Percentiles rank a stretch among this genome's conserved stretches.
phyloP scores from a whole-genome alignment of 2,113 vertebrate genomes.

The Lichenostomus cassidix region DNA sequence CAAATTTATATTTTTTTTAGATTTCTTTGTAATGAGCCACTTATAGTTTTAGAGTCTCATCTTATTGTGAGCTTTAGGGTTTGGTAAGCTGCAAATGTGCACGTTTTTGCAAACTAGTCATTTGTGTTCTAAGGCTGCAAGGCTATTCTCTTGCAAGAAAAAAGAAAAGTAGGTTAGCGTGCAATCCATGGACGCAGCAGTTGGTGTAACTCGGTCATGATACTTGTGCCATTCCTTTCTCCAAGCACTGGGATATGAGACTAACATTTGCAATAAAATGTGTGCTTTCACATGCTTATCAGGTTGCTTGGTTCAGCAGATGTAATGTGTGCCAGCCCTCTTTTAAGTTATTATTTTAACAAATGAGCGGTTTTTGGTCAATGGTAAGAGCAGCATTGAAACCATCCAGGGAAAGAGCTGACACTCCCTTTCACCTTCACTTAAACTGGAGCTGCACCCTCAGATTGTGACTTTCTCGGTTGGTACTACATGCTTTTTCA shows the following conservation, averaged over 20 bases:
- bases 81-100: conserved; percentile 21
- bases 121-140: not conserved
- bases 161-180: not conserved
- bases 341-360: not conserved
- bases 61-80: conserved; percentile 1
- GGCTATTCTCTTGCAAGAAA: not conserved
- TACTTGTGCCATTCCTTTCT: not conserved
- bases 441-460: not conserved
- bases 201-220: not conserved
- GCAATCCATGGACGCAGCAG: not conserved
- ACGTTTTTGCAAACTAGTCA: not conserved
- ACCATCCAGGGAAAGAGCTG: not conserved
- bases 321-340: not conserved
- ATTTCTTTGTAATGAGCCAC: not conserved
- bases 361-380: not conserved
- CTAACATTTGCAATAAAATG: not conserved
- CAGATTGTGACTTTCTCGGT: not conserved
- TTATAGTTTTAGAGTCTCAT: not conserved
- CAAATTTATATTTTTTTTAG: not conserved
- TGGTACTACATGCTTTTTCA: not conserved
- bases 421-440: not conserved
- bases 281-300: not conserved
- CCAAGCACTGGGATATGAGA: not conserved
- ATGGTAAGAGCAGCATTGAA: not conserved
- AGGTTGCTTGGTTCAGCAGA: not conserved